Percentiles rank a stretch among this genome's conserved stretches.
phyloP scores from a whole-genome alignment of 2,888 invertebrate genomes.

The Axea sp. region DNA sequence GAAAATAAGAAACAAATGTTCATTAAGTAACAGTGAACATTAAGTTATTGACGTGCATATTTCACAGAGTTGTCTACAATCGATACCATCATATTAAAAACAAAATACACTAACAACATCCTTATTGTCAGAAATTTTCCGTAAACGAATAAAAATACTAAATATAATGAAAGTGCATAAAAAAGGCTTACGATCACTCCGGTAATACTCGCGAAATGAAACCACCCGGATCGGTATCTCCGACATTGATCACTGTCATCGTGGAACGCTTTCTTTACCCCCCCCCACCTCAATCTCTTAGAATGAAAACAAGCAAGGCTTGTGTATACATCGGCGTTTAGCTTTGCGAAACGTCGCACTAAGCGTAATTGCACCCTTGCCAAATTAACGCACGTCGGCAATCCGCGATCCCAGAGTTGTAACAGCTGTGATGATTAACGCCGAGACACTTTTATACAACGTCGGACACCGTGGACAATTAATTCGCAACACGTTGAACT shows the following conservation, averaged over 20 bases:
- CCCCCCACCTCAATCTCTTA: neutral
- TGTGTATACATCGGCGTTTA: conserved; percentile 28
- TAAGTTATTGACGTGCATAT: too few species aligned
- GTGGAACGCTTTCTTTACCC: conserved; percentile 28
- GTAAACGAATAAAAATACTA: conserved; percentile 18
- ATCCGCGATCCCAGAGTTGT: conserved; percentile 41
- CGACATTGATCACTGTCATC: conserved; percentile 58
- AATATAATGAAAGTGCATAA: conserved; percentile 37
- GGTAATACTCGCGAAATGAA: conserved; percentile 9
- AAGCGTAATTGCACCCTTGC: conserved; percentile 55
- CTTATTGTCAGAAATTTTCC: neutral
- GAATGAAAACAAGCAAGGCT: conserved; percentile 42
- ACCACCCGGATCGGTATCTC: neutral
- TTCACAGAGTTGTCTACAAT: too few species aligned
- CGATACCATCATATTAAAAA: conserved; percentile 1
- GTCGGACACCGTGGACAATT: conserved; percentile 53
- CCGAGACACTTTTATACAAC: conserved; percentile 58
- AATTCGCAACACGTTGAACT: conserved; percentile 57
- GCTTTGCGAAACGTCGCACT: conserved; percentile 29
- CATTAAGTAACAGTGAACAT: too few species aligned
- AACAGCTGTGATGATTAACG: conserved; percentile 61
- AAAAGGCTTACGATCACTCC: conserved; percentile 14
- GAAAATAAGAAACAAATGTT: too few species aligned
- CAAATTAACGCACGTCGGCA: conserved; percentile 51
- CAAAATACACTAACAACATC: conserved; percentile 20